These are phyloP conservation scores for Oxycera nigricornis DNA, from an alignment of 2,888 invertebrate genomes.

Conservation along the genomic window DNA sequence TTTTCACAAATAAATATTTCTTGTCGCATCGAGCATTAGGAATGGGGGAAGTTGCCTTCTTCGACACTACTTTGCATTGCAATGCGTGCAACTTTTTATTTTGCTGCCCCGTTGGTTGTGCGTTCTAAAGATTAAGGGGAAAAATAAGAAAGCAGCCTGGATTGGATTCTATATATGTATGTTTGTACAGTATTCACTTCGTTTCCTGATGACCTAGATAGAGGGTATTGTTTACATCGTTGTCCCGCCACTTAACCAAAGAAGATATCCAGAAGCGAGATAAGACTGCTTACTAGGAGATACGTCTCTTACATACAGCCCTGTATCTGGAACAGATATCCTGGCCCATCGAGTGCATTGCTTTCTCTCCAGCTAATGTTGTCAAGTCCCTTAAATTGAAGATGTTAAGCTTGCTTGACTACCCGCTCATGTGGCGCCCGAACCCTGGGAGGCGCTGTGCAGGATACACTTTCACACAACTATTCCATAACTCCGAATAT, in stretches of 20 bases:
- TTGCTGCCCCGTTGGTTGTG: slow-evolving; percentile 4
- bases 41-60: background rate
- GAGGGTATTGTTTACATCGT: background rate
- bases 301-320: background rate
- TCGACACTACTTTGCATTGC: slow-evolving; percentile 5
- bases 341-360: slow-evolving; percentile 18
- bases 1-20: background rate
- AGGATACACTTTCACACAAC: slow-evolving; percentile 6
- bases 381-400: background rate
- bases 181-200: slow-evolving; percentile 17
- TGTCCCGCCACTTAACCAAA: background rate
- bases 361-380: slow-evolving; percentile 11
- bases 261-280: slow-evolving; percentile 6
- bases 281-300: background rate
- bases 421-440: background rate
- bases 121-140: background rate
- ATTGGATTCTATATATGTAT: background rate
- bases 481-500: background rate
- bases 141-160: slow-evolving; percentile 1
- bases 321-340: background rate
- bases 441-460: background rate
- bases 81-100: slow-evolving; percentile 37
- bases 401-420: background rate
- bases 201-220: slow-evolving; percentile 35
- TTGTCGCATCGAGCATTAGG: background rate